Conservation (phyloP, 2,113 vertebrate species). For the Sapayoa aenigma region DNA sequence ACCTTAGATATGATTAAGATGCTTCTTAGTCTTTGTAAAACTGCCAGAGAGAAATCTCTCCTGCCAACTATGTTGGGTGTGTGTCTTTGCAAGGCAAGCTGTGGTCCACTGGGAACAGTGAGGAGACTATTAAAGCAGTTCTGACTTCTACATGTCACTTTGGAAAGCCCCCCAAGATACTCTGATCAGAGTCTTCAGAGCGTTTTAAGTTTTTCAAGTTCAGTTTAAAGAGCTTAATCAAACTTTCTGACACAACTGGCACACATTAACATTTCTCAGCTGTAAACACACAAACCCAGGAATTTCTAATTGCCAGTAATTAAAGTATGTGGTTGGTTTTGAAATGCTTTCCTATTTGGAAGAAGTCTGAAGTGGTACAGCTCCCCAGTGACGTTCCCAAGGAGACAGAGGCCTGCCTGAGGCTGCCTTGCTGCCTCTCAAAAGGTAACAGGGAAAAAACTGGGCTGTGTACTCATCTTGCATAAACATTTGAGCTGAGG, state of each 20-base stretch:
- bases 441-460: background rate
- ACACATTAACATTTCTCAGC: slow-evolving; percentile 67
- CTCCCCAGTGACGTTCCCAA: slow-evolving; percentile 11
- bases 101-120: background rate
- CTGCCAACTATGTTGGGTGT: background rate
- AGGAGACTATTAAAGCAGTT: slow-evolving; percentile 3
- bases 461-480: background rate
- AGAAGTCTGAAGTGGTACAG: slow-evolving; percentile 51
- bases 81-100: background rate
- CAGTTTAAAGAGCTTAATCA: slow-evolving; percentile 54
- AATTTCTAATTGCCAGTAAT: slow-evolving; percentile 64
- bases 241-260: slow-evolving; percentile 64
- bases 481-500: slow-evolving; percentile 16
- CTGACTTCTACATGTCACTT: slow-evolving; percentile 9
- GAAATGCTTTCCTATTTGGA: slow-evolving; percentile 48
- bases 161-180: slow-evolving; percentile 23
- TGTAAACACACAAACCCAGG: slow-evolving; percentile 50
- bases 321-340: slow-evolving; percentile 41
- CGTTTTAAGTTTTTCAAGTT: slow-evolving; percentile 34
- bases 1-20: background rate
- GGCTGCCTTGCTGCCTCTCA: slow-evolving; percentile 13
- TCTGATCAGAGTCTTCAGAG: slow-evolving; percentile 14
- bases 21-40: background rate
- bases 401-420: slow-evolving; percentile 28
- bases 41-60: background rate